Evolutionary conservation across 2,797 vertebrate genomes (phyloP).

Genomic region (Poeciliopsis presidionis): DNA sequence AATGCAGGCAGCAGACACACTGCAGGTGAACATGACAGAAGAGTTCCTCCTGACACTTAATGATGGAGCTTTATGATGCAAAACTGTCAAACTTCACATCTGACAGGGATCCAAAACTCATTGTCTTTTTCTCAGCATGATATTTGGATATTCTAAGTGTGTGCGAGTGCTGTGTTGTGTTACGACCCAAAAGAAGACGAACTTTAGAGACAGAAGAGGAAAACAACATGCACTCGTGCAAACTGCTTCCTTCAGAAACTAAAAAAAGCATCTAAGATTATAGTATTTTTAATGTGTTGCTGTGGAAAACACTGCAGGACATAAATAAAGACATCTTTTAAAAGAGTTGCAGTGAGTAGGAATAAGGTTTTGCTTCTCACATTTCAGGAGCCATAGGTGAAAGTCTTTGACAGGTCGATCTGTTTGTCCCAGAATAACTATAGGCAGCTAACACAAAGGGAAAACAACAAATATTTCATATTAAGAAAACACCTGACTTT

Average conservation of each 20-base stretch:
- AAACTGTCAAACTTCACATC: slow-evolving; percentile 18
- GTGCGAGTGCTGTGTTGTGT: slow-evolving; percentile 35
- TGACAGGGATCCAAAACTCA: slow-evolving; percentile 16
- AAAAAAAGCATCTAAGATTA: slow-evolving; percentile 6
- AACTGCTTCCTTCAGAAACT: slow-evolving; percentile 16
- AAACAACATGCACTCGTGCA: slow-evolving; percentile 50
- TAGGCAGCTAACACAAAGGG: slow-evolving; percentile 10
- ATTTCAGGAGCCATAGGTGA: background rate
- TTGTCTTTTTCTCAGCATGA: slow-evolving; percentile 21
- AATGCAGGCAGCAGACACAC: slow-evolving; percentile 22
- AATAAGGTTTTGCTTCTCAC: background rate
- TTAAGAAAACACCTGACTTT: slow-evolving; percentile 20
- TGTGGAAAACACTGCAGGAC: slow-evolving; percentile 7
- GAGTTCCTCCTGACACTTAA: slow-evolving; percentile 22
- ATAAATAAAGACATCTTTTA: slow-evolving; percentile 27
- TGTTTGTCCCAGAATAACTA: slow-evolving; percentile 25
- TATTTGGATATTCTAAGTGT: slow-evolving; percentile 28
- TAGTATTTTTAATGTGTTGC: background rate
- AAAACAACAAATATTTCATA: slow-evolving; percentile 18
- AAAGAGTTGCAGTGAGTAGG: slow-evolving; percentile 15
- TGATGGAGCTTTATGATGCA: slow-evolving; percentile 16
- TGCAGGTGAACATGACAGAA: slow-evolving; percentile 31
- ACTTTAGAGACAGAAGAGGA: slow-evolving; percentile 45
- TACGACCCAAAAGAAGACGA: slow-evolving; percentile 57
- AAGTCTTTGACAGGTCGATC: slow-evolving; percentile 7